Evolutionary conservation across 2,113 vertebrate species (phyloP), one percentile per base, ranked within the genome.

Genomic region (Castor canadensis): DNA sequence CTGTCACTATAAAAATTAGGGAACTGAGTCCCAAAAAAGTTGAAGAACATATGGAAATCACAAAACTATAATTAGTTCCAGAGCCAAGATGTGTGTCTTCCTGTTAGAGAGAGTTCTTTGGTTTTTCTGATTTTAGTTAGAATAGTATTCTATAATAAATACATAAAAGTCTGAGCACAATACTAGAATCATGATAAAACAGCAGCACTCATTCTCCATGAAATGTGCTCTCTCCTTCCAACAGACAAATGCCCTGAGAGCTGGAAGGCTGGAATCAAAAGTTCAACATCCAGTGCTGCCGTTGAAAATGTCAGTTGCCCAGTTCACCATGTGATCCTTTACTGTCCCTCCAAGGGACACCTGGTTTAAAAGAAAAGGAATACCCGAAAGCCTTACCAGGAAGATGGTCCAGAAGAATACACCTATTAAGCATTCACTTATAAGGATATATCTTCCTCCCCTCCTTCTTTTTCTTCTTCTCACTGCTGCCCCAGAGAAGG

Each of bases 1-100:
- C 26, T 92, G 60, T 94, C 71, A 84, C 89, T 95, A 96, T 81
- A 67, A 94, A 97, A 95, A 62, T 71, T 76, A 90, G 67, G 85
- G 92, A 94, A 96, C 79, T 76, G 81, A 95, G 38, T 96, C 88
- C n/a, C 40, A 85, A 58, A 89, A 69, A 97, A 81, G 32, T 13
- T 35, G 38, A 30, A 86, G 79, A 71, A 58, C 49, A 66, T 64
- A 72, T 66, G 43, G 52, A 89, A 79, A 64, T 77, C 71, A 90
- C 6, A 77, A 56, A 85, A 80, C 54, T 69, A 38, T 47, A 40
- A 83, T 77, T 62, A 96, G 66, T 58, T 47, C n/a, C 66, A 72
- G 52, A 89, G 75, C 71, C 66, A 95, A 95, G 60, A 60, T 66
- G 49, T 69, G 56, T 75, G 60, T 93, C 54, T 97, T 91, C 56